Evolutionary conservation across 37 sponge, comb jelly and placozoan species (phyloP).

Genomic region (Ianthella basta): DNA sequence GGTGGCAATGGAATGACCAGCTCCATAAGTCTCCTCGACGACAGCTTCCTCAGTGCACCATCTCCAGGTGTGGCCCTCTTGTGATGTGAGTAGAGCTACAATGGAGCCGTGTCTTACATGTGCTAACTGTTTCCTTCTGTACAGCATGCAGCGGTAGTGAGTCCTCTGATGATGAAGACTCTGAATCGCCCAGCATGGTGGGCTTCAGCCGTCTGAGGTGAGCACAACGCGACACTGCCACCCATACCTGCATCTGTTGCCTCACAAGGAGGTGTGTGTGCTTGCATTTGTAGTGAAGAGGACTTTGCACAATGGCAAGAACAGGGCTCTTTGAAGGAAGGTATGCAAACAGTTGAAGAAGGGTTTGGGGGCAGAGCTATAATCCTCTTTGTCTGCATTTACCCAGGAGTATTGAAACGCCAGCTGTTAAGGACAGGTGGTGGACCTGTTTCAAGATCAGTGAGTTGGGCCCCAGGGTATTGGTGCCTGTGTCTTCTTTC

Average conservation of each 20-base stretch:
- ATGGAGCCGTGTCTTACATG: background rate
- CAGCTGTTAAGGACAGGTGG: slow-evolving; percentile 23
- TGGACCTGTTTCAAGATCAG: background rate
- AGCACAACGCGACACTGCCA: background rate
- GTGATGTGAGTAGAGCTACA: background rate
- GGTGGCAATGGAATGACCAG: background rate
- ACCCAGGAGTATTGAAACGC: slow-evolving; percentile 31
- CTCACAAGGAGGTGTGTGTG: background rate
- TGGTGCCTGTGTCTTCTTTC: background rate
- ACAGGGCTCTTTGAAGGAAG: background rate
- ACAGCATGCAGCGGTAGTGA: slow-evolving; percentile 29
- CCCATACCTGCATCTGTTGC: background rate
- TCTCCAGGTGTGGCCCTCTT: slow-evolving; percentile 1
- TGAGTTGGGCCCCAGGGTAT: background rate
- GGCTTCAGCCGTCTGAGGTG: slow-evolving; percentile 33
- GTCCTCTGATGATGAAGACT: slow-evolving; percentile 28
- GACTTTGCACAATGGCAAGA: background rate
- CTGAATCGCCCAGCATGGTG: background rate
- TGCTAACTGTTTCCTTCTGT: background rate
- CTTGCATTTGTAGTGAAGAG: background rate
- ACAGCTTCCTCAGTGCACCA: slow-evolving; percentile 50
- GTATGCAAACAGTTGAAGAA: background rate
- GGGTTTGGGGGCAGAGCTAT: background rate
- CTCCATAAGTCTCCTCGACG: slow-evolving; percentile 65
- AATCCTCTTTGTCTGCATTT: background rate